phyloP scores from a whole-genome alignment of 2,797 vertebrate genomes.

The Alcedo atthis region DNA sequence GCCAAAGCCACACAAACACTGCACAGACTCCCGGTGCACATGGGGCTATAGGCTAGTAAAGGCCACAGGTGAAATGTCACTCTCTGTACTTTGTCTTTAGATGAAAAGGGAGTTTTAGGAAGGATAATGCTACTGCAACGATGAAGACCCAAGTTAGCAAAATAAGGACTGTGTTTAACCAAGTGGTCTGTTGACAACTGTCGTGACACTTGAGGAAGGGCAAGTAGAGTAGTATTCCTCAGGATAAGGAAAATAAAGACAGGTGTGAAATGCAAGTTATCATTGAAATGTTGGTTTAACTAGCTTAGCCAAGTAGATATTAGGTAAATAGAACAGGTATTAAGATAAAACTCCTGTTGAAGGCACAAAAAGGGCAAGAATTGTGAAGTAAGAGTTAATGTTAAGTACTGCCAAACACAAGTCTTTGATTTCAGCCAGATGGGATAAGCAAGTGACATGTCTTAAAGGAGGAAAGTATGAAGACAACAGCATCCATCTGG shows the following conservation, averaged over 20 bases:
- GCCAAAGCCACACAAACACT: background rate
- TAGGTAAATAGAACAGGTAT: background rate
- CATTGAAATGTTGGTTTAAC: background rate
- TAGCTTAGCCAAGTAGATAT: background rate
- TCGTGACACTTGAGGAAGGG: background rate
- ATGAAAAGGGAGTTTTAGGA: background rate
- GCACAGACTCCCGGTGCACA: fast-evolving
- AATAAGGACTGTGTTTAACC: background rate
- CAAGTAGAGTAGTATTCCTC: background rate
- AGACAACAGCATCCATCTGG: background rate
- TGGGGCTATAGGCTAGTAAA: background rate
- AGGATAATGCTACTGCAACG: background rate
- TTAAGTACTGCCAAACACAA: background rate
- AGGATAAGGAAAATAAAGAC: background rate
- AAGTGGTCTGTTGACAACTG: background rate
- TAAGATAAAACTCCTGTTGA: background rate
- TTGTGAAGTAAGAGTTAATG: background rate
- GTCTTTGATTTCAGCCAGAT: background rate
- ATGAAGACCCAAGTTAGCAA: background rate
- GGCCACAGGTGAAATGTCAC: background rate
- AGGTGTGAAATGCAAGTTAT: background rate
- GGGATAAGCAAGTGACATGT: fast-evolving
- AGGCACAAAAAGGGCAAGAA: background rate
- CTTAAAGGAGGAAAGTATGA: background rate
- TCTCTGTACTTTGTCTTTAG: background rate